These are phyloP conservation scores for Brevimyrus niger DNA, from an alignment of 2,113 vertebrate genomes.

Conservation along the genomic window DNA sequence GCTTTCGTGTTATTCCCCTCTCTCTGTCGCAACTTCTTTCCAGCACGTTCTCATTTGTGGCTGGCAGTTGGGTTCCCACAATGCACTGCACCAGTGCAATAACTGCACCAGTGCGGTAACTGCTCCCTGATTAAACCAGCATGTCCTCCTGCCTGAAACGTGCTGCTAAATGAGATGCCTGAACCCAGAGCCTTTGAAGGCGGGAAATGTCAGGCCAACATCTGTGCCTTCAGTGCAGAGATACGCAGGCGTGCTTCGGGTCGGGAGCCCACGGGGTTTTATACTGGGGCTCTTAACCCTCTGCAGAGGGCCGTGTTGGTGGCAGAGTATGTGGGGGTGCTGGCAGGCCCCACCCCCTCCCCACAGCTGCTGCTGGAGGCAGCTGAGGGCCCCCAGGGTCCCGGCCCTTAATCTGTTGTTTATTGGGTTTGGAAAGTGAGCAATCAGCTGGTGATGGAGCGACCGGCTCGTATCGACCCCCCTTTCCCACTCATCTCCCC, in stretches of 20 bases:
- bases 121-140: not conserved
- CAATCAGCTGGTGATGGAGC: not conserved
- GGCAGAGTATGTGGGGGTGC: not conserved
- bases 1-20: not conserved
- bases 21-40: not conserved
- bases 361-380: not conserved
- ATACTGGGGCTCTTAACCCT: not conserved
- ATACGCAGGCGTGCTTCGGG: not conserved
- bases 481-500: not conserved
- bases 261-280: not conserved
- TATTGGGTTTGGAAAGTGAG: not conserved
- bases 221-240: not conserved
- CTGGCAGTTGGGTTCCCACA: not conserved
- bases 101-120: not conserved
- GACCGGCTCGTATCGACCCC: not conserved
- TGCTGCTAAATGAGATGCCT: not conserved
- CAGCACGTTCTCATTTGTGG: not conserved
- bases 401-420: not conserved
- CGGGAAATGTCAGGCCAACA: not conserved
- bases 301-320: not conserved
- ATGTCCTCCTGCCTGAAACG: not conserved
- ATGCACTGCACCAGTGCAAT: not conserved
- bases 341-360: not conserved
- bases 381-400: not conserved
- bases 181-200: not conserved